phyloP scores from a whole-genome alignment of 2,888 invertebrate genomes.

The Hemithea aestivaria region DNA sequence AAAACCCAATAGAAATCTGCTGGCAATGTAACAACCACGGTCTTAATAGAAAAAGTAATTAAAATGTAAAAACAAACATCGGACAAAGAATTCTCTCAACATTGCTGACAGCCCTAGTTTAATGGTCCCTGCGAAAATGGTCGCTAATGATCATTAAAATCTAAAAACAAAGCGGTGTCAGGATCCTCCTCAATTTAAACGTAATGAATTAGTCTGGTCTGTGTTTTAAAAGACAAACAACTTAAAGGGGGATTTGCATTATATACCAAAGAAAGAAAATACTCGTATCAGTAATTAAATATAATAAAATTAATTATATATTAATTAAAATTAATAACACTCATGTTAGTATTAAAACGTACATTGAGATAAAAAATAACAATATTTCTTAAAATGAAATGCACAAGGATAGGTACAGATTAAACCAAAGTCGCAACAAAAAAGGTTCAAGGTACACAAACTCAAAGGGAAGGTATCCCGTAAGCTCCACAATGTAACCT shows the following conservation, averaged over 20 bases:
- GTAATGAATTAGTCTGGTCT: conserved; percentile 17
- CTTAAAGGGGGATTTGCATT: no score
- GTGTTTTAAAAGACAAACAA: neutral
- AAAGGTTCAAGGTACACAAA: conserved; percentile 8
- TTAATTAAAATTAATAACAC: no score
- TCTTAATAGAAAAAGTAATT: no score
- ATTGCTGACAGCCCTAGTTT: conserved; percentile 14
- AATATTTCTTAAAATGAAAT: neutral
- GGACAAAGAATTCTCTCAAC: no score
- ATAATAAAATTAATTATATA: no score
- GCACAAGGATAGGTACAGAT: neutral
- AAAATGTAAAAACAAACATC: conserved; percentile 42
- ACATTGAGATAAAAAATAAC: conserved; percentile 3
- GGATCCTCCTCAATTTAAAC: conserved; percentile 15
- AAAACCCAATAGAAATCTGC: no score
- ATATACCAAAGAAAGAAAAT: no score
- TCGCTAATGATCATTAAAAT: conserved; percentile 28
- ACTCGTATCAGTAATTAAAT: no score
- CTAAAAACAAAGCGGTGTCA: conserved; percentile 17
- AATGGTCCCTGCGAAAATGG: conserved; percentile 25
- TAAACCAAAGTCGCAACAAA: neutral
- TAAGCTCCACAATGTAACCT: conserved; percentile 19
- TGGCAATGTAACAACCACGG: no score
- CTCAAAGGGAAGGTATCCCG: conserved; percentile 8
- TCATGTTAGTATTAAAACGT: no score